phyloP scores from a whole-genome alignment of 2,113 vertebrate species.

The Phalacrocorax pelagicus region DNA sequence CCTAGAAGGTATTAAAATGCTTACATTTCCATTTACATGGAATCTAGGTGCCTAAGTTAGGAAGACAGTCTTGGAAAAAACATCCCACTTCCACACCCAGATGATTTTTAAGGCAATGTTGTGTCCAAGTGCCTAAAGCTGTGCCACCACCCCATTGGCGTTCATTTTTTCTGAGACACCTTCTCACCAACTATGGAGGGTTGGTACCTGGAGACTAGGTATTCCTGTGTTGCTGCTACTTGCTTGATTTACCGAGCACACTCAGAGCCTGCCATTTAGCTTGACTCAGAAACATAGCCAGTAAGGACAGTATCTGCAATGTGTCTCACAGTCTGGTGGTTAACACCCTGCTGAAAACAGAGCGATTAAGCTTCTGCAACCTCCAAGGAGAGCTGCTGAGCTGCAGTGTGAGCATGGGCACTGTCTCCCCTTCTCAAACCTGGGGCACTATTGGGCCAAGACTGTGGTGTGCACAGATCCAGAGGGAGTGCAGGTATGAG shows the following conservation, averaged over 20 bases:
- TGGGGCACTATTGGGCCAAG: neutral
- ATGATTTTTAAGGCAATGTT: neutral
- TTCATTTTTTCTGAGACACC: neutral
- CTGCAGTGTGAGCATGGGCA: neutral
- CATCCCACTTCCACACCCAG: neutral
- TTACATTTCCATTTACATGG: neutral
- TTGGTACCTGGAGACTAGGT: neutral
- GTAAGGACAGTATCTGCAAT: neutral
- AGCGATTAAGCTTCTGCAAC: neutral
- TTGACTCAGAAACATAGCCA: neutral
- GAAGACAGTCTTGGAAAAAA: neutral
- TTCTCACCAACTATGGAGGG: neutral
- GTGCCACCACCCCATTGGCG: neutral
- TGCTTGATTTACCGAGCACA: neutral
- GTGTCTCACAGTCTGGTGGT: neutral
- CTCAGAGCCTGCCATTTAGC: neutral
- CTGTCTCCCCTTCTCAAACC: neutral
- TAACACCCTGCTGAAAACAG: neutral
- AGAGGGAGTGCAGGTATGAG: neutral
- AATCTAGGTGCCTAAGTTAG: neutral
- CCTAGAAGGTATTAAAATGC: neutral
- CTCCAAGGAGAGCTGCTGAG: neutral
- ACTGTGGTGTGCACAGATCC: neutral
- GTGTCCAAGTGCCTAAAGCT: neutral
- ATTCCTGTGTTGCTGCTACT: neutral